Evolutionary conservation across 2,888 invertebrate genomes (phyloP).

Genomic region (Chrysotoxum bicinctum): DNA sequence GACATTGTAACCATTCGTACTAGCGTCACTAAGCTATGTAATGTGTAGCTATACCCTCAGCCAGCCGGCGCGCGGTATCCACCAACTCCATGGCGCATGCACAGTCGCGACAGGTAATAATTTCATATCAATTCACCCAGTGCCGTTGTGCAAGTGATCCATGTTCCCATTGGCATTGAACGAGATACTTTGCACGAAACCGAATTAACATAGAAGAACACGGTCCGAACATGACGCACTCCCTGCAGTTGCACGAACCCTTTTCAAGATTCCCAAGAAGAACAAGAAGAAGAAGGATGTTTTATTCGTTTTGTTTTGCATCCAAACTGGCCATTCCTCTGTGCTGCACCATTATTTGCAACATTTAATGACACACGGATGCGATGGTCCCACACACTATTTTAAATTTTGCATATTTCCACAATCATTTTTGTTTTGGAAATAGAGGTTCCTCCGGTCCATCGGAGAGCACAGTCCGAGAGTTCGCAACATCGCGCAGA

Average conservation of each 20-base stretch:
- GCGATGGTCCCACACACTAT: conserved; percentile 47
- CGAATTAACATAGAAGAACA: conserved; percentile 73
- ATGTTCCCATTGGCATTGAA: conserved; percentile 73
- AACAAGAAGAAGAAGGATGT: not conserved
- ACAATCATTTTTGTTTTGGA: conserved; percentile 31
- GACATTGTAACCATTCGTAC: conserved; percentile 67
- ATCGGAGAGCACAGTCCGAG: conserved; percentile 35
- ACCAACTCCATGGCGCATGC: conserved; percentile 61
- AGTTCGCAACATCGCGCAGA: conserved; percentile 74
- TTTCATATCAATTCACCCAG: conserved; percentile 72
- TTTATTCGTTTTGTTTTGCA: not conserved
- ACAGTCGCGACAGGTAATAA: conserved; percentile 72
- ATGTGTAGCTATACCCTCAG: conserved; percentile 9
- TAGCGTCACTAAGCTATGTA: conserved; percentile 65
- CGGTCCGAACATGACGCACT: conserved; percentile 73
- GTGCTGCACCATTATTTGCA: conserved; percentile 34
- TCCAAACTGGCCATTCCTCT: conserved; percentile 15
- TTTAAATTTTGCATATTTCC: conserved; percentile 57
- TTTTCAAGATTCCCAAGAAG: conserved; percentile 18
- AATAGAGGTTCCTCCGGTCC: conserved; percentile 1
- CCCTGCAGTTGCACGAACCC: conserved; percentile 67
- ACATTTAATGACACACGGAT: conserved; percentile 50
- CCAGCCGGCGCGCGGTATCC: conserved; percentile 43
- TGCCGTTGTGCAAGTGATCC: conserved; percentile 73
- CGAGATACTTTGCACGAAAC: conserved; percentile 73